Evolutionary conservation across 64 coral and sea anemone species (phyloP), one percentile per base, ranked within the genome.

Genomic region (Acropora yongei): DNA sequence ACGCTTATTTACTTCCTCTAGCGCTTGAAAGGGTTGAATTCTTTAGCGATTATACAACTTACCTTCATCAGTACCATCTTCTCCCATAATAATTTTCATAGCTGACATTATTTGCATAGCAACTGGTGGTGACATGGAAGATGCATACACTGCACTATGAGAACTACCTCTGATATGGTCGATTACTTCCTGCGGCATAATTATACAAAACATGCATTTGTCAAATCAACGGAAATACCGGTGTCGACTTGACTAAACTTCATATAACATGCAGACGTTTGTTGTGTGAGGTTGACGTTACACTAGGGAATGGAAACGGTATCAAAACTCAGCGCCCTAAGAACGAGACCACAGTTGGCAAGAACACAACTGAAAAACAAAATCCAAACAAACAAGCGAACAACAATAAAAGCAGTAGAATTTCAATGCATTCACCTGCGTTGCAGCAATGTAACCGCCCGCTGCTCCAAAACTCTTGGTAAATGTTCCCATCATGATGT

Each of bases 401-500:
- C 1, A 71, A 19, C 3, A 1, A 60, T 30, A 6, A 49, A 9
- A 9, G 5, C 5, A 55, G 10, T 55, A 7, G 10, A 55, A 55
- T 55, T 7, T 55, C 10, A 0, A 55, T 7, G 10, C 0, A 9
- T 84, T 49, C 30, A 98, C 94, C 96, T 96, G n/a, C 39, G 71
- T 88, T 72, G 96, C 88, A n/a, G 96, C 96, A 89, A 98, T 95
- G 44, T 98, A 98, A 6, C 96, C 96, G 3, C 96, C 96, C 30
- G 96, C 96, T 65, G 91, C 91, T 30, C 96, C 96, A 91, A 98
- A 98, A 63, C 94, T 93, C 78, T 98, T 98, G n/a, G 96, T 98
- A 46, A 98, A 98, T 44, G 96, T 98, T 19, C 96, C 96, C 96
- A 93, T 98, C 96, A 98, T 98, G 58, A 98, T 98, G 68, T 98